Base-by-base conservation (phyloP, 37 sponge, comb jelly and placozoan species). In the Agelas oroides region DNA sequence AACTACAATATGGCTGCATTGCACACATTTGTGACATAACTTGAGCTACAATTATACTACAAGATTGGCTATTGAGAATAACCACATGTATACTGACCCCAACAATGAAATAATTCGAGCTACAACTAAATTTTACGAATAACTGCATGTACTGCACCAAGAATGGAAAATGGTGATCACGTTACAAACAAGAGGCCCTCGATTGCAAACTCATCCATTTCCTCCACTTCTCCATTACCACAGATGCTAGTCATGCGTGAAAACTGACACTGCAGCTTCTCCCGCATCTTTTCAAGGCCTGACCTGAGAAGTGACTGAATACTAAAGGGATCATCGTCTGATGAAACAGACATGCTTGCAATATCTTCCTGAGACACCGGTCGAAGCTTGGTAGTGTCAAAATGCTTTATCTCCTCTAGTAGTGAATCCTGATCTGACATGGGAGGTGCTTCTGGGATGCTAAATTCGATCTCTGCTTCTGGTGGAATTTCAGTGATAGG, bases 381-480 rank as follows among this genome's bases (percentile, higher is more conserved):
- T 28, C 73, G 82, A 31, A 87, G 82, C 27, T 41, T 80, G 0
- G 39, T 57, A 0, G 68, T 75, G 2, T 58, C 40, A 30, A 87
- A 87, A 3, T 75, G 75, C 40, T 24, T 67, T 33, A 87, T 75
- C 61, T 87, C 81, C 39, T 24, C 60, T 20, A 87, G 58, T 0
- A 87, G 68, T 32, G 65, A 23, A 20, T n/a, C 67, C 1, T 38
- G 56, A 24, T 80, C 65, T 18, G 27, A 20, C 24, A 17, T 53
- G 21, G 64, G 55, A 20, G 82, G 88, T 0, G 82, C 70, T 6
- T 5, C 27, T 19, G 88, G 88, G 15, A 80, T 55, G 55, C 38
- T 67, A 32, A 69, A 30, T 23, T 5, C 70, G 27, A 35, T 20
- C 34, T 37, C 33, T 69, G 37, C 23, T 23, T 17, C 21, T 27